Base-by-base conservation (phyloP, 35 echinoderm and acorn worm species). In the Lytechinus pictus region DNA sequence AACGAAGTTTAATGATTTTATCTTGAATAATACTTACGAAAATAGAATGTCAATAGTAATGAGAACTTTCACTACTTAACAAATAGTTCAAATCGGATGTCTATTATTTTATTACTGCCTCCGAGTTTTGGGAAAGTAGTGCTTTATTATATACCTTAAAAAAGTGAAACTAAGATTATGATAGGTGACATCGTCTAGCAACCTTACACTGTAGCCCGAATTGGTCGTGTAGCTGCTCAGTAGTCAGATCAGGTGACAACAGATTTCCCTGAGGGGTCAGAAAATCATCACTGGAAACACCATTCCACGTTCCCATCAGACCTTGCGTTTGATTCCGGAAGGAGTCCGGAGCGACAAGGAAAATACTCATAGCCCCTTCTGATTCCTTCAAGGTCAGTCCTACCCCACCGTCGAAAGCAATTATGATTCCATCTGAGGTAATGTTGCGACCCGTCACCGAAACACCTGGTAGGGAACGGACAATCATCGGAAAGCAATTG, bases 231-330 rank as follows among this genome's bases (percentile, higher is more conserved):
- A 96, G 54, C 24, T 79, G 66, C 19, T 79, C 66, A 79, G 57
- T 51, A 13, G 95, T 92, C 54, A 90, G 44, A 54, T 92, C 28
- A 11, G 55, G 52, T 10, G 87, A 58, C 6, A 96, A 28, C 19
- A 92, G 1, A n/a, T 27, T 19, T 3, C 95, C 95, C 11, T 96
- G 54, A 16, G 95, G 55, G 10, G 95, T 96, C 54, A 86, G 13
- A 52, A 96, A 89, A 29, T 96, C 95, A 52, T 96, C 95, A 28
- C n/a, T 58, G 9, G 53, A 5, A 61, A 92, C 53, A 19, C 89
- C 95, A 52, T 96, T 96, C 88, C 87, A 96, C 10, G 95, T 92
- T 66, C 95, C 95, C 95, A 96, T 96, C 88, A 96, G 95, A 6
- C 95, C 95, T 66, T 54, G 54, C 89, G 95, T 96, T 57, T 28